Base-by-base conservation (phyloP, 92 coral and sea anemone genomes). In the Hydrozoanthus gracilis region DNA sequence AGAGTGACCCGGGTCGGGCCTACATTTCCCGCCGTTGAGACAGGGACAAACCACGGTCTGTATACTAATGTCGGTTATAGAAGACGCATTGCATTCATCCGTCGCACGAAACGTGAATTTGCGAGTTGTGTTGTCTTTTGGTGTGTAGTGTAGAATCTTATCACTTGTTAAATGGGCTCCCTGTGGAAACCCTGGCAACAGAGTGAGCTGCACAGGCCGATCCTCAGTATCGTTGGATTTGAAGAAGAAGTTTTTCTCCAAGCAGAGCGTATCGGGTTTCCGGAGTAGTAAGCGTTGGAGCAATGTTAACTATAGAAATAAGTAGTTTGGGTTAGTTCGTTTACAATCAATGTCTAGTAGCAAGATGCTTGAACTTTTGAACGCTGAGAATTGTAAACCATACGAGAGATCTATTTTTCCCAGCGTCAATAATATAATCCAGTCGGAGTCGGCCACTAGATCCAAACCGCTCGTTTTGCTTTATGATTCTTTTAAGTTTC, bases 1-100 rank as follows among this genome's bases (percentile, higher is more conserved):
- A 9, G 67, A 64, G 77, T 82, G 86, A 44, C 86, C 50, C 20
- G 77, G 86, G 50, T 82, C 86, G 86, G 86, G 77, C 13, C 67
- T 68, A 71, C 86, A 82, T 18, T 68, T 82, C 44, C 86, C 86
- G 52, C 66, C 86, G 49, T 78, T 78, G 52, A 58, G 52, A 44
- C 83, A 78, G 15, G 52, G 83, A 48, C 83, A 78, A 66, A 78
- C 16, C 44, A 78, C 83, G 61, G 61, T 47, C 17, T 58, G 54
- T 13, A 78, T 46, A 44, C 56, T 45, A 45, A 78, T 78, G 52
- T 78, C 44, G 17, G 83, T 45, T 14, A 56, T 78, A 45, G 83
- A 78, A 12, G 83, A 78, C 13, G 83, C 83, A 16, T 78, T 78
- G 46, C 83, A 78, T 54, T 78, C 83, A 78, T 78, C 83, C 7